These are phyloP conservation scores for Scaptomyza cyrtandrae DNA, from an alignment of 2,888 invertebrate genomes.

Conservation along the genomic window DNA sequence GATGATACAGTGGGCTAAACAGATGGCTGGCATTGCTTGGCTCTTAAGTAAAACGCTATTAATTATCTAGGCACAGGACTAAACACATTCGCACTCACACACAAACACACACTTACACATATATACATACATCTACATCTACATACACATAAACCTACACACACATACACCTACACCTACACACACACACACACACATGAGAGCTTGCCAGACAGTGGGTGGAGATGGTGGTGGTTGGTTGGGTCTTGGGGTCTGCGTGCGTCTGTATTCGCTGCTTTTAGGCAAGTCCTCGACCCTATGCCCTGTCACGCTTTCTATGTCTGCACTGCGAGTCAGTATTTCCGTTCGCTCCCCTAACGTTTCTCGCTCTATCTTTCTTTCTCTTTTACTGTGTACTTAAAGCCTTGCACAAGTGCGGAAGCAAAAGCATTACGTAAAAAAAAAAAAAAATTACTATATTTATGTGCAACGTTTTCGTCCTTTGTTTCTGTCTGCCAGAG, in stretches of 20 bases:
- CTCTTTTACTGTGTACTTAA: slow-evolving; percentile 25
- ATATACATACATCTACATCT: no score
- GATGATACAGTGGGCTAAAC: slow-evolving; percentile 55
- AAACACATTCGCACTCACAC: slow-evolving; percentile 23
- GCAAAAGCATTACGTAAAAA: slow-evolving; percentile 66
- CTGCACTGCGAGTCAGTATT: slow-evolving; percentile 6
- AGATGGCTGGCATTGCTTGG: slow-evolving; percentile 70
- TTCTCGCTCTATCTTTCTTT: slow-evolving; percentile 8
- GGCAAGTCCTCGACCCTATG: slow-evolving; percentile 50
- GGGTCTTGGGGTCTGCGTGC: slow-evolving; percentile 19
- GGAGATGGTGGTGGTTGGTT: background rate
- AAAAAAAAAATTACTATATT: slow-evolving; percentile 52
- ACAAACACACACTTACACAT: no score
- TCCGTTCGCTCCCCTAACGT: background rate
- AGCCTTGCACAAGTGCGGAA: slow-evolving; percentile 62
- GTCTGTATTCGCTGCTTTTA: slow-evolving; percentile 39
- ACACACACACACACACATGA: slow-evolving; percentile 17
- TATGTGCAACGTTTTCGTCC: slow-evolving; percentile 59
- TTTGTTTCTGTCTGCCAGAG: slow-evolving; percentile 53
- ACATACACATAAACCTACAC: no score
- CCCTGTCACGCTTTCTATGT: slow-evolving; percentile 33
- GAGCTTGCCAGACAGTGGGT: slow-evolving; percentile 26
- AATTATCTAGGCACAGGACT: slow-evolving; percentile 66
- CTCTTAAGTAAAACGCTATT: slow-evolving; percentile 80
- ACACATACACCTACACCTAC: no score